Evolutionary conservation across 2,113 vertebrate species (phyloP).

Genomic region (Pogonocichla stellata): DNA sequence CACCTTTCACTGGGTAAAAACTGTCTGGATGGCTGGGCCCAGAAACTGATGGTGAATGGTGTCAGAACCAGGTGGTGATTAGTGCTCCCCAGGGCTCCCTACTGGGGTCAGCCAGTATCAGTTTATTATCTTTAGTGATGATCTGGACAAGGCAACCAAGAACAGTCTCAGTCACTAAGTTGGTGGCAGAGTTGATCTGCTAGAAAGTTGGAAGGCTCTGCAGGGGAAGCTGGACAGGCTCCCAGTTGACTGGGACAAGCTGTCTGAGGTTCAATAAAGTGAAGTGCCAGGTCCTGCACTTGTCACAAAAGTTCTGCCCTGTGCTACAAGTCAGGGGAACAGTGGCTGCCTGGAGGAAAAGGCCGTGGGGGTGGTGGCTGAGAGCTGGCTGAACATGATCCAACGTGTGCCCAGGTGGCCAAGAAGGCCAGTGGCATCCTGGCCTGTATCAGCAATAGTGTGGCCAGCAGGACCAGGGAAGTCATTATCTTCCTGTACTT

Average conservation of each 20-base stretch:
- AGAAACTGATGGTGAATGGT: not conserved
- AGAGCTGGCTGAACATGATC: not conserved
- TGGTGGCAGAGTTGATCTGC: not conserved
- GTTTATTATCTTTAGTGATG: not conserved
- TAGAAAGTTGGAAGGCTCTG: not conserved
- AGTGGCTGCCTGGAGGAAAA: not conserved
- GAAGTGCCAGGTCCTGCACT: not conserved
- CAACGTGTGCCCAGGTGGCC: not conserved
- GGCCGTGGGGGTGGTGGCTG: not conserved
- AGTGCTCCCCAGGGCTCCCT: not conserved
- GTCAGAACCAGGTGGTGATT: not conserved
- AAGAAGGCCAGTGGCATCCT: not conserved
- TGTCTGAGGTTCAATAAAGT: not conserved
- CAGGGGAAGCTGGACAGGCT: not conserved
- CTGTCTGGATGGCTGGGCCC: rapidly evolving
- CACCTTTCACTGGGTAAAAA: not conserved
- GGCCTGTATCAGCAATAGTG: not conserved
- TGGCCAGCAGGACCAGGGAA: not conserved
- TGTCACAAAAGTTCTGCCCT: not conserved
- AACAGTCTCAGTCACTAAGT: not conserved
- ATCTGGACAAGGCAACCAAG: not conserved
- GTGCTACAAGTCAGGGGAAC: not conserved
- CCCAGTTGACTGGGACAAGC: not conserved
- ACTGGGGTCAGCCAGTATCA: not conserved
- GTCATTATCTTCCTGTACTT: not conserved